These are phyloP conservation scores for Morone saxatilis DNA, from an alignment of 2,113 vertebrate genomes.

Conservation along the genomic window DNA sequence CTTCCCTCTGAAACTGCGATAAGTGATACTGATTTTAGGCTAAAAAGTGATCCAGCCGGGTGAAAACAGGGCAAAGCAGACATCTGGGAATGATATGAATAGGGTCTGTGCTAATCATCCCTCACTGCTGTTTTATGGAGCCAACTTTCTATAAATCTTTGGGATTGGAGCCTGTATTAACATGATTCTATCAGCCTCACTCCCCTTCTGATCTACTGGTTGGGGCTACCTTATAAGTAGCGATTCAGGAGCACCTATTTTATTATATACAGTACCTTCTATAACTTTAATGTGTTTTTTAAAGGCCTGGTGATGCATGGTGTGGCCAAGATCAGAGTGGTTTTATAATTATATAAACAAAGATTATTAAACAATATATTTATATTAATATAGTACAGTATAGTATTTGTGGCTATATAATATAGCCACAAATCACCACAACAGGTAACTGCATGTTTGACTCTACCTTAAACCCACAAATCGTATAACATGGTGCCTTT, in stretches of 20 bases:
- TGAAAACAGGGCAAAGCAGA: slow-evolving; percentile 18
- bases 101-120: slow-evolving; percentile 36
- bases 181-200: slow-evolving; percentile 11
- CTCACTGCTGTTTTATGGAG: slow-evolving; percentile 40
- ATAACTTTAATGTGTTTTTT: not conserved
- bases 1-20: slow-evolving; percentile 15
- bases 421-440: not conserved
- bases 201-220: not conserved
- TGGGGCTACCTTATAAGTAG: slow-evolving; percentile 10
- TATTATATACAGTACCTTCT: not conserved
- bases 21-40: slow-evolving; percentile 14
- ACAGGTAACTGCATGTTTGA: not conserved
- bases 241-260: not conserved
- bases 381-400: no score
- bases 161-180: slow-evolving; percentile 33
- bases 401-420: no score
- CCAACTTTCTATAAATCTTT: slow-evolving; percentile 25
- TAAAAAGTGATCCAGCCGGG: slow-evolving; percentile 12
- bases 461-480: not conserved
- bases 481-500: not conserved
- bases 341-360: no score
- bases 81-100: slow-evolving; percentile 34
- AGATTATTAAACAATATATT: no score
- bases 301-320: not conserved
- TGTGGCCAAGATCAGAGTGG: no score